A percentile compares a stretch with the other conserved stretches of the same genome.
Conservation (phyloP, 2,797 vertebrate genomes). For the Poecilia velifera region DNA sequence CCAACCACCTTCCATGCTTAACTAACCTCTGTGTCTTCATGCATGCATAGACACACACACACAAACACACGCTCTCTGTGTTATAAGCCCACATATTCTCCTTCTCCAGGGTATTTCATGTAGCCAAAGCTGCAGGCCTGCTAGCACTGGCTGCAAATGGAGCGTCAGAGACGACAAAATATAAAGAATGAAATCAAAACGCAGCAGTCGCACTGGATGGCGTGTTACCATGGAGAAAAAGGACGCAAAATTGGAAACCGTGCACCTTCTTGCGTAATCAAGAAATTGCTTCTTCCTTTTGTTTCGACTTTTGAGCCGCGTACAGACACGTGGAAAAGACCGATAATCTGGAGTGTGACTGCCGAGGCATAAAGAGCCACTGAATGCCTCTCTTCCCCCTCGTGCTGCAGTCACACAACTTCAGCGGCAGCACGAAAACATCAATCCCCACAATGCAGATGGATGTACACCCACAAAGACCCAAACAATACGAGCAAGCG, state of each 20-base stretch:
- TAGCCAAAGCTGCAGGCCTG: constrained; percentile 73
- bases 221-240: constrained; percentile 50
- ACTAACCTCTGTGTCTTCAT: constrained; percentile 34
- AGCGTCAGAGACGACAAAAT: constrained; percentile 47
- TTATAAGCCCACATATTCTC: constrained; percentile 54
- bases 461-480: constrained; percentile 19
- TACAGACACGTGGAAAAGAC: constrained; percentile 64
- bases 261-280: constrained; percentile 33
- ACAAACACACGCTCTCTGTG: constrained; percentile 43
- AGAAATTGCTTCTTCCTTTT: constrained; percentile 42
- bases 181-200: constrained; percentile 44
- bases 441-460: constrained; percentile 41
- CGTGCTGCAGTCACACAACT: constrained; percentile 35
- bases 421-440: constrained; percentile 37
- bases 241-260: constrained; percentile 42
- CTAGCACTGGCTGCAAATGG: constrained; percentile 60
- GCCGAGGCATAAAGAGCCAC: constrained; percentile 74
- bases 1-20: constrained; percentile 15
- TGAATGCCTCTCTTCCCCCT: constrained; percentile 61
- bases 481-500: constrained; percentile 28
- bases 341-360: constrained; percentile 75
- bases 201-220: constrained; percentile 50
- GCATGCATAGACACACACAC: constrained; percentile 25
- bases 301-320: constrained; percentile 47
- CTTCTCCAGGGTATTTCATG: constrained; percentile 63